Percentiles rank a stretch among this genome's conserved stretches.
These are phyloP conservation scores for Bubo bubo DNA, from an alignment of 2,113 vertebrate genomes.

Conservation along the genomic window DNA sequence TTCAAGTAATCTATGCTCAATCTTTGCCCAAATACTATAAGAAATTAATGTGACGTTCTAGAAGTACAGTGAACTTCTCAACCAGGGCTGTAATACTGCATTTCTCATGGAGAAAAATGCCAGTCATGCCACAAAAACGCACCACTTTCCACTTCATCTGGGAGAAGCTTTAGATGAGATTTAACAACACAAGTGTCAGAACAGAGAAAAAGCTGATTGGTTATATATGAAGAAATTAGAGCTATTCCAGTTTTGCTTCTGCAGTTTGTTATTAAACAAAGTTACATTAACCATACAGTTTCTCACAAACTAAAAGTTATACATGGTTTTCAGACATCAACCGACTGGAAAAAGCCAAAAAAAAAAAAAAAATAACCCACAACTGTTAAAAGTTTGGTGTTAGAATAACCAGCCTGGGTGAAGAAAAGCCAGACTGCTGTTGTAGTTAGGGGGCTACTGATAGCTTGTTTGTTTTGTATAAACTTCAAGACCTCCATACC, in stretches of 20 bases:
- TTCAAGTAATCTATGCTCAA: slow-evolving; percentile 62
- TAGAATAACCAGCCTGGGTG: background rate
- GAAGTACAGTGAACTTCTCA: slow-evolving; percentile 51
- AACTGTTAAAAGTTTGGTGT: slow-evolving; percentile 20
- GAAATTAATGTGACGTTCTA: slow-evolving; percentile 39
- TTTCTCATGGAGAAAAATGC: slow-evolving; percentile 35
- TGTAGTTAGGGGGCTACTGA: background rate
- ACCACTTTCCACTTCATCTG: background rate
- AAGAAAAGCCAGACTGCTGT: slow-evolving; percentile 11
- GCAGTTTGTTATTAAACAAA: slow-evolving; percentile 37
- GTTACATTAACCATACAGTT: slow-evolving; percentile 24
- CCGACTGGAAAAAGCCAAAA: background rate
- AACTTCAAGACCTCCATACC: background rate
- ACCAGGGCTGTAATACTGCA: slow-evolving; percentile 2
- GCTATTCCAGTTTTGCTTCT: slow-evolving; percentile 49
- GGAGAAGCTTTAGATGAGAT: slow-evolving; percentile 19
- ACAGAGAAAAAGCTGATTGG: slow-evolving; percentile 7
- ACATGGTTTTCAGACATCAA: slow-evolving; percentile 30
- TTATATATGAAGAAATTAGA: background rate
- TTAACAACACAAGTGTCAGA: background rate
- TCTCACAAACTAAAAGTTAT: slow-evolving; percentile 39
- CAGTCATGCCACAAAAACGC: slow-evolving; percentile 19
- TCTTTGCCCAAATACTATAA: slow-evolving; percentile 9
- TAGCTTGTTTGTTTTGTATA: background rate
- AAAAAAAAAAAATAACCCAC: background rate